These are phyloP conservation scores for Acanthopleura granulata DNA, from an alignment of 2,888 invertebrate species.

Conservation along the genomic window DNA sequence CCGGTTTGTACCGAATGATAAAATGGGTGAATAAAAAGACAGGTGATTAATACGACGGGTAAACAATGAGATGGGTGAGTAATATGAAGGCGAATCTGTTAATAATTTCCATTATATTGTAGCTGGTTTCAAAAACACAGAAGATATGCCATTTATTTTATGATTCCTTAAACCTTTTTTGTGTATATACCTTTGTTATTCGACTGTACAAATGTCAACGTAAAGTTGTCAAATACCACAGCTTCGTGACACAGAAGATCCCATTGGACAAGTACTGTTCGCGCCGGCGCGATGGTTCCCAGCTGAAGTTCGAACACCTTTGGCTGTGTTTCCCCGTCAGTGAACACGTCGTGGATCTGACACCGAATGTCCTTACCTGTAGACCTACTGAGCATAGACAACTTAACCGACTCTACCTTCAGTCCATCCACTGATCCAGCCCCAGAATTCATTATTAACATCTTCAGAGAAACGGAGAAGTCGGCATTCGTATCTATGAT, in stretches of 20 bases:
- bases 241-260: neutral
- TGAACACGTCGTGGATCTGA: neutral
- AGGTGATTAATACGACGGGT: no score
- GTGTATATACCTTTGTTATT: neutral
- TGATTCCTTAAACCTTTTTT: no score
- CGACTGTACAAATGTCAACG: neutral
- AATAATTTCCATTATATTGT: no score
- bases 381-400: neutral
- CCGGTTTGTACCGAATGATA: no score
- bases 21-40: no score
- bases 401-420: neutral
- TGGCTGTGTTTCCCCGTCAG: neutral
- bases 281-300: neutral
- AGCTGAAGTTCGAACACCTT: neutral
- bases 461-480: no score
- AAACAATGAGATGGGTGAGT: no score
- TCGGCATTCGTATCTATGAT: no score
- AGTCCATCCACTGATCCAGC: neutral
- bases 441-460: neutral
- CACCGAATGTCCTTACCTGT: neutral
- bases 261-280: neutral
- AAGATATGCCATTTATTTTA: no score
- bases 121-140: no score
- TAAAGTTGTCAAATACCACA: neutral
- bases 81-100: no score